phyloP scores from a whole-genome alignment of 1,140 invertebrate species.

The Zaprionus lachaisei region DNA sequence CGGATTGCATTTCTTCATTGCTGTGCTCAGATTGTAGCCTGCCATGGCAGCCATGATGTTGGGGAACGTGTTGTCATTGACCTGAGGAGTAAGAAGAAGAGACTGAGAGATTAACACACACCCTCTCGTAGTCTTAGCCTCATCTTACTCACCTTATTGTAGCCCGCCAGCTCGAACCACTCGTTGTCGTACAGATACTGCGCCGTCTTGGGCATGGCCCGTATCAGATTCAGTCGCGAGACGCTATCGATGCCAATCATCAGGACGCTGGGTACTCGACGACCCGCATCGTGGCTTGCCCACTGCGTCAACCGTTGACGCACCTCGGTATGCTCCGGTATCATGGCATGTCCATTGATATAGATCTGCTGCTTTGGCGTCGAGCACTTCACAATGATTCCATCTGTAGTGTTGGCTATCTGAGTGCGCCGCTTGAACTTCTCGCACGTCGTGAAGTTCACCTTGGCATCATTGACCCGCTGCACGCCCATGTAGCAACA shows the following conservation, averaged over 20 bases:
- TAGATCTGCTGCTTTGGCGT: conserved; percentile 64
- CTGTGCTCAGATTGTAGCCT: conserved; percentile 86
- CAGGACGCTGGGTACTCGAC: conserved; percentile 86
- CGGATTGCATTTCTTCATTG: conserved; percentile 85
- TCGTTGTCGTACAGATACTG: conserved; percentile 87
- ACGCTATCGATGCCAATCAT: conserved; percentile 93
- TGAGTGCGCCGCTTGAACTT: conserved; percentile 72
- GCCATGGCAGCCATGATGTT: conserved; percentile 92
- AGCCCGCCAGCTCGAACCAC: conserved; percentile 85
- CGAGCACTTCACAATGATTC: conserved; percentile 85
- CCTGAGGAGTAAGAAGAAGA: conserved; percentile 64
- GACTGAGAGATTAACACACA: background rate
- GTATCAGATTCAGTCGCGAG: conserved; percentile 90
- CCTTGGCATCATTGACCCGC: conserved; percentile 63
- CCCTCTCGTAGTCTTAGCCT: background rate
- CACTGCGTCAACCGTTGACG: conserved; percentile 56
- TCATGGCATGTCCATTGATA: conserved; percentile 75
- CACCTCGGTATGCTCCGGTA: conserved; percentile 61
- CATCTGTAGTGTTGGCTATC: conserved; percentile 84
- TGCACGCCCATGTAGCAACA: conserved; percentile 87
- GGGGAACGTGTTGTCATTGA: conserved; percentile 92
- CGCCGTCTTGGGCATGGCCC: conserved; percentile 91
- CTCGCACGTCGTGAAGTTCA: conserved; percentile 74
- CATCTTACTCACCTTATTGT: conserved; percentile 85
- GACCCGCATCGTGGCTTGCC: conserved; percentile 5